Evolutionary conservation across 2,888 invertebrate genomes (phyloP).

Genomic region (Pammene aurita): DNA sequence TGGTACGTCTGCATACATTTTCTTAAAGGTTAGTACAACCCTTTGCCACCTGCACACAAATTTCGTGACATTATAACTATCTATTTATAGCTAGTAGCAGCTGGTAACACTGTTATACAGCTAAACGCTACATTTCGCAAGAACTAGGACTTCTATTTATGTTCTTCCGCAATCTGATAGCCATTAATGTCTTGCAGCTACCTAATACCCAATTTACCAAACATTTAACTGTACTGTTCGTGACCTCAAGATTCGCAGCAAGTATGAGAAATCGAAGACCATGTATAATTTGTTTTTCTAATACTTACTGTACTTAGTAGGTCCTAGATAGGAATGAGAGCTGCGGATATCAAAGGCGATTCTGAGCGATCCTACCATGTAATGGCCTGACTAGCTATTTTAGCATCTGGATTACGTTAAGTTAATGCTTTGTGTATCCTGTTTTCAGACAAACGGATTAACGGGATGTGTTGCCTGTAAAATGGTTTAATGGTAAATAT

Average conservation of each 20-base stretch:
- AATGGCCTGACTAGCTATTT: background rate
- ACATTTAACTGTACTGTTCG: background rate
- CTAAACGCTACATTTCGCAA: constrained; percentile 14
- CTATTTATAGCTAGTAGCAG: constrained; percentile 22
- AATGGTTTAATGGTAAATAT: background rate
- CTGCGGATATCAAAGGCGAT: constrained; percentile 3
- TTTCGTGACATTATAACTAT: constrained; percentile 34
- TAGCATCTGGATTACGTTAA: constrained; percentile 24
- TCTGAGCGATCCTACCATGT: no score
- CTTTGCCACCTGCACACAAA: constrained; percentile 16
- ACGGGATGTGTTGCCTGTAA: constrained; percentile 3
- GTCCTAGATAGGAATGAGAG: background rate
- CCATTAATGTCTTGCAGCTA: constrained; percentile 9
- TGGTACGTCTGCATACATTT: no score
- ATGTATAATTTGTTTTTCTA: no score
- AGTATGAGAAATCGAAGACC: background rate
- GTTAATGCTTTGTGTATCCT: constrained; percentile 25
- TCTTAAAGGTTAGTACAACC: constrained; percentile 13
- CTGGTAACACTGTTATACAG: constrained; percentile 15
- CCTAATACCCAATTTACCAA: background rate
- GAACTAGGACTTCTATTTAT: constrained; percentile 22
- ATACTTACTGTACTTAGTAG: no score
- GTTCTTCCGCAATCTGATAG: constrained; percentile 20
- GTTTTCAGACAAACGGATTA: constrained; percentile 6
- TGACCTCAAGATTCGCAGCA: background rate